Conservation (phyloP, 2,888 invertebrate species). For the Drosophila mettleri region DNA sequence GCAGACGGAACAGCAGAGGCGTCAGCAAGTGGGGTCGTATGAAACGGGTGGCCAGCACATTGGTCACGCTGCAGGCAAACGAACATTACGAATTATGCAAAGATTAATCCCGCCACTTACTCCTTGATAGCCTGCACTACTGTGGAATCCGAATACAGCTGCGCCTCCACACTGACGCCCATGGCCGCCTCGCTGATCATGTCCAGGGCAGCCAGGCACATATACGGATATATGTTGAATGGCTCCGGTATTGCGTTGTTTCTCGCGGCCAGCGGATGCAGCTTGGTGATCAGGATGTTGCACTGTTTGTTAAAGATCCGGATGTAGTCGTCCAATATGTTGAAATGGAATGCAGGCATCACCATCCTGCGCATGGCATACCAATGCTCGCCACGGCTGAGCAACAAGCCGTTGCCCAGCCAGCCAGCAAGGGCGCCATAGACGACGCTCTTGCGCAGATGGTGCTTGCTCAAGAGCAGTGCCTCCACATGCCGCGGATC, state of each 20-base stretch:
- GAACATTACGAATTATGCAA: neutral
- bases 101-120: slow-evolving; percentile 83
- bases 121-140: slow-evolving; percentile 89
- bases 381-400: slow-evolving; percentile 87
- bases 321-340: slow-evolving; percentile 90
- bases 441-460: slow-evolving; percentile 76
- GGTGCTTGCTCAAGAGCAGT: slow-evolving; percentile 73
- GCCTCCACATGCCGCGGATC: slow-evolving; percentile 76
- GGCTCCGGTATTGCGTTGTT: slow-evolving; percentile 68
- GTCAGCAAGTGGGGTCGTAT: slow-evolving; percentile 68
- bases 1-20: slow-evolving; percentile 60
- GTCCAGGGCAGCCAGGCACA: slow-evolving; percentile 87
- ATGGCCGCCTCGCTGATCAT: slow-evolving; percentile 91
- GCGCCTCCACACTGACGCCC: slow-evolving; percentile 90
- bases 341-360: slow-evolving; percentile 92
- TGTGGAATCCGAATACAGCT: slow-evolving; percentile 87
- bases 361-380: slow-evolving; percentile 89
- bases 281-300: slow-evolving; percentile 86
- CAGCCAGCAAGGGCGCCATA: slow-evolving; percentile 79
- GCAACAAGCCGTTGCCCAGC: slow-evolving; percentile 81
- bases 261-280: slow-evolving; percentile 79
- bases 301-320: slow-evolving; percentile 89
- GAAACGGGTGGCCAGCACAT: slow-evolving; percentile 73
- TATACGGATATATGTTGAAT: slow-evolving; percentile 88
- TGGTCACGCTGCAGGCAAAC: slow-evolving; percentile 67